A percentile compares a stretch with the other conserved stretches of the same genome.
Conservation (phyloP, 2,888 invertebrate species). For the Adelphocoris suturalis region DNA sequence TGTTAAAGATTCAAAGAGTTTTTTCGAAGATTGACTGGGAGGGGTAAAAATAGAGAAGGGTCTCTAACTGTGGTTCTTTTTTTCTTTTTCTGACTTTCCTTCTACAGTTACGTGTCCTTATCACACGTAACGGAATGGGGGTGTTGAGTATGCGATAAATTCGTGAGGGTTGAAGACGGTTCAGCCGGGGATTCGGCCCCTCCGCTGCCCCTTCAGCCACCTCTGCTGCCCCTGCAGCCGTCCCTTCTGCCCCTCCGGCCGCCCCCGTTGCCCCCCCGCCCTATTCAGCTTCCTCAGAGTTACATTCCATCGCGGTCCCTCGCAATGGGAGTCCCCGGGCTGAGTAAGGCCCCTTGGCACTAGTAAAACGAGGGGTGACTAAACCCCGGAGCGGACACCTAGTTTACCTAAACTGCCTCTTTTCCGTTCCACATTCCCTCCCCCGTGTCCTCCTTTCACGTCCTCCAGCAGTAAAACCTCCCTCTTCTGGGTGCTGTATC, state of each 20-base stretch:
- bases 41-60: conserved; percentile 18
- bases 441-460: background rate
- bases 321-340: conserved; percentile 38
- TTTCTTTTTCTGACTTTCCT: conserved; percentile 17
- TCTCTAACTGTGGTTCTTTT: conserved; percentile 24
- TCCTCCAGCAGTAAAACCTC: background rate
- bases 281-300: background rate
- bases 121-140: conserved; percentile 64
- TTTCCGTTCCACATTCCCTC: background rate
- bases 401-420: conserved; percentile 72
- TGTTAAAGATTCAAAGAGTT: conserved; percentile 63
- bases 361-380: conserved; percentile 71
- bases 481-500: background rate
- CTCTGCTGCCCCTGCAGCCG: background rate
- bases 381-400: conserved; percentile 72
- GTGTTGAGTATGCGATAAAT: conserved; percentile 72
- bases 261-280: background rate
- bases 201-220: background rate
- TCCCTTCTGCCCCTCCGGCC: no score
- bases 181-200: background rate
- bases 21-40: background rate
- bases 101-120: conserved; percentile 36
- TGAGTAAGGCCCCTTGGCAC: conserved; percentile 71
- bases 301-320: background rate
- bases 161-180: conserved; percentile 56